Conservation (phyloP, 2,888 invertebrate species). For the Ephialtes manifestator region DNA sequence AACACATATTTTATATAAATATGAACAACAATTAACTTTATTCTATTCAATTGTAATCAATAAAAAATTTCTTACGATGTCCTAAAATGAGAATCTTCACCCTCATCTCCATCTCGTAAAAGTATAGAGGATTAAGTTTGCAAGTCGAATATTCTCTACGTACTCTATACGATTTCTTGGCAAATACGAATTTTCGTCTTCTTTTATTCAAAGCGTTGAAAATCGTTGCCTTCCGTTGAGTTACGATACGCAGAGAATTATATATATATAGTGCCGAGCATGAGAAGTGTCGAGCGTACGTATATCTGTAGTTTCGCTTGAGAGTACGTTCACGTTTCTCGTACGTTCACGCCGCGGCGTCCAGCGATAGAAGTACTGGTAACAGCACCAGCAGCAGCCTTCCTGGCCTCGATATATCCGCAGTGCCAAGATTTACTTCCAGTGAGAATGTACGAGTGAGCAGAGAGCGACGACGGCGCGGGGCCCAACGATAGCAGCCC, state of each 20-base stretch:
- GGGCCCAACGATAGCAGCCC: slow-evolving; percentile 38
- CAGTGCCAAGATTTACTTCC: slow-evolving; percentile 57
- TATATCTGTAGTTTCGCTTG: slow-evolving; percentile 15
- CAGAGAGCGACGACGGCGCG: slow-evolving; percentile 49
- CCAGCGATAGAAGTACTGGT: neutral
- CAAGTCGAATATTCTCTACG: neutral
- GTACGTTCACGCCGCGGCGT: slow-evolving; percentile 41
- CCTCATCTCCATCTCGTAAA: neutral
- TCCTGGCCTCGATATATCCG: slow-evolving; percentile 60
- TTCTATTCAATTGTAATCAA: neutral
- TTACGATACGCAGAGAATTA: slow-evolving; percentile 6
- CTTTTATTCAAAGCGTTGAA: slow-evolving; percentile 8
- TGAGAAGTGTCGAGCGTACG: slow-evolving; percentile 10
- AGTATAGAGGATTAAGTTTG: neutral
- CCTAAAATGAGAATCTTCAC: neutral
- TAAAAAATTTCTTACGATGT: too few relatives aligned
- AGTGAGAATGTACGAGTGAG: slow-evolving; percentile 23
- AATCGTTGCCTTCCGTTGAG: neutral
- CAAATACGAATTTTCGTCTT: neutral
- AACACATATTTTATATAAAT: too few relatives aligned
- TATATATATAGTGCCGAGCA: neutral
- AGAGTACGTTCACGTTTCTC: slow-evolving; percentile 55
- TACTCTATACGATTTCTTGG: neutral
- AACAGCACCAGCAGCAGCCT: slow-evolving; percentile 1
- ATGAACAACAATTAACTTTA: neutral